These are phyloP conservation scores for Speoplatyrhinus poulsoni DNA, from an alignment of 2,113 vertebrate species.

Conservation along the genomic window DNA sequence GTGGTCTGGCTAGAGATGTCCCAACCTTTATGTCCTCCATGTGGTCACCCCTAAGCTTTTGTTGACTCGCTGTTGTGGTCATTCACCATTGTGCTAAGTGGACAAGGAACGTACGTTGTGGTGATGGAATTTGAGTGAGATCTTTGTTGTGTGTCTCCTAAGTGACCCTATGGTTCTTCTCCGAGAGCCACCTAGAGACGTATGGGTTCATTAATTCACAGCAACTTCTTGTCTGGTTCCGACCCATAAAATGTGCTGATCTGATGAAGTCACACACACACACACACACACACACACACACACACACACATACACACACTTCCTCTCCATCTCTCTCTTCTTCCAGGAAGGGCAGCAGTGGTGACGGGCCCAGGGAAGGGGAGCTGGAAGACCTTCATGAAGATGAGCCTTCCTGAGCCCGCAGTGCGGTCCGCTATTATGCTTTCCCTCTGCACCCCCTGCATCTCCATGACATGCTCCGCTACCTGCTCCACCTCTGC, in stretches of 20 bases:
- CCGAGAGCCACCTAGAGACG: too few relatives aligned
- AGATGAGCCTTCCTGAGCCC: conserved; percentile 74
- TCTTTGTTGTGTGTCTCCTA: too few relatives aligned
- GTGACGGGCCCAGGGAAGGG: conserved; percentile 73
- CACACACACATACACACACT: background rate
- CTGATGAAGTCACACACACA: background rate
- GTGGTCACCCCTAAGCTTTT: too few relatives aligned
- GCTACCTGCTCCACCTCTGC: background rate
- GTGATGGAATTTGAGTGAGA: too few relatives aligned
- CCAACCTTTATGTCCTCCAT: too few relatives aligned
- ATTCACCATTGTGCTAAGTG: too few relatives aligned
- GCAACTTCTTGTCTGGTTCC: too few relatives aligned
- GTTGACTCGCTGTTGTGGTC: too few relatives aligned
- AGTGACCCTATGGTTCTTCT: too few relatives aligned
- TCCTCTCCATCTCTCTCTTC: background rate
- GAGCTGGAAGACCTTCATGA: conserved; percentile 81
- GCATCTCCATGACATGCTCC: background rate
- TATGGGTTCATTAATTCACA: too few relatives aligned
- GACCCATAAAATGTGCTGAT: too few relatives aligned
- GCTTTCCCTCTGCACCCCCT: background rate
- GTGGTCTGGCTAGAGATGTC: conserved; percentile 3
- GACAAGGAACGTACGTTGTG: too few relatives aligned
- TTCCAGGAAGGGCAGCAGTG: conserved; percentile 76
- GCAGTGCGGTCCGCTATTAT: background rate
- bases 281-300: background rate